Conservation (phyloP, 2,888 invertebrate genomes). For the Crioceris asparagi region DNA sequence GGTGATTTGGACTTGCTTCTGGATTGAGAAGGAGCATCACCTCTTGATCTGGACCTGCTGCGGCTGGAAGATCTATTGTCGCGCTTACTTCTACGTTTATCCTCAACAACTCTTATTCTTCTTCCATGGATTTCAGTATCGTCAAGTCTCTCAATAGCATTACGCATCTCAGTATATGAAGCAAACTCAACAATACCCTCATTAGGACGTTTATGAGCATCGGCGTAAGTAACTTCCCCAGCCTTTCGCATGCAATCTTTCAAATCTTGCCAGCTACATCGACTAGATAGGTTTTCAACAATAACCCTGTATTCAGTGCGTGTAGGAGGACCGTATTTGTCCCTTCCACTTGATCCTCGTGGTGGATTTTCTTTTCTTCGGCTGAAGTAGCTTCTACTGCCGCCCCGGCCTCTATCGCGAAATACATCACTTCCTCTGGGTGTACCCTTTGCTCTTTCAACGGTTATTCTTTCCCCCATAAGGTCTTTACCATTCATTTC, state of each 20-base stretch:
- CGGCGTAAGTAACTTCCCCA: constrained; percentile 95
- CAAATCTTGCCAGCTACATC: constrained; percentile 99
- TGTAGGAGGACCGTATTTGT: constrained; percentile 92
- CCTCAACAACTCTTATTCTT: constrained; percentile 79
- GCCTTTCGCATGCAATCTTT: constrained; percentile 98
- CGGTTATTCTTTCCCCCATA: constrained; percentile 83
- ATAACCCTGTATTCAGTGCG: constrained; percentile 93
- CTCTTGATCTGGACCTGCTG: constrained; percentile 19
- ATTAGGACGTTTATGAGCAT: constrained; percentile 71
- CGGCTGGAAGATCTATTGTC: constrained; percentile 17
- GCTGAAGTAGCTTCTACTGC: constrained; percentile 14
- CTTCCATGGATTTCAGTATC: constrained; percentile 91
- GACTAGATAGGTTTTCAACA: constrained; percentile 95
- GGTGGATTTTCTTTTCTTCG: too few relatives aligned
- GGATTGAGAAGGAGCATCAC: constrained; percentile 15
- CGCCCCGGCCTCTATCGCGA: constrained; percentile 40
- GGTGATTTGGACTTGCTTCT: constrained; percentile 12
- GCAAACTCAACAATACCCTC: constrained; percentile 80
- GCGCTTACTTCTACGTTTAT: constrained; percentile 45
- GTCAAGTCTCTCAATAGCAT: constrained; percentile 87
- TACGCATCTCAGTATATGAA: constrained; percentile 82
- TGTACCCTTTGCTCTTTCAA: constrained; percentile 71
- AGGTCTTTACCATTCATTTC: constrained; percentile 96
- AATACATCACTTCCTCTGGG: constrained; percentile 64
- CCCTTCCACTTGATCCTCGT: constrained; percentile 18